These are phyloP conservation scores for Cataglyphis hispanica DNA, from an alignment of 1,140 invertebrate genomes.

Conservation along the genomic window DNA sequence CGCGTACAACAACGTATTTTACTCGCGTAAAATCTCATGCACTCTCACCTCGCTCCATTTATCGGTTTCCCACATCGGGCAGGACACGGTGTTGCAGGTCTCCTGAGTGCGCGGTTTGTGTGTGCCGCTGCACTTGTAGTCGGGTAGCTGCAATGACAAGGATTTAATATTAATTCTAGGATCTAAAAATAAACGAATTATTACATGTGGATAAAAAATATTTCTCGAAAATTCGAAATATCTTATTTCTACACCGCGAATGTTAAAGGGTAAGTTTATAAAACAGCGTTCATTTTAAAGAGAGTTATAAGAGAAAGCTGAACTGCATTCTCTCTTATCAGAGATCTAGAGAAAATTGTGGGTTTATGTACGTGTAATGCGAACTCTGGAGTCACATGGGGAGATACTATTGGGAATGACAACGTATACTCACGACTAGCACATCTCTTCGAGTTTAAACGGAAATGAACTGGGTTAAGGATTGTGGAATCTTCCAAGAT, in stretches of 20 bases:
- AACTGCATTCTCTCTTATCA: too few species aligned
- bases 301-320: too few species aligned
- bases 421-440: constrained; percentile 49
- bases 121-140: constrained; percentile 90
- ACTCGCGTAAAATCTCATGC: constrained; percentile 47
- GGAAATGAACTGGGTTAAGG: constrained; percentile 74
- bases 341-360: neutral
- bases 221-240: neutral
- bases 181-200: neutral
- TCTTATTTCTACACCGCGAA: neutral
- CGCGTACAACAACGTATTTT: constrained; percentile 2
- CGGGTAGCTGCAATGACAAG: constrained; percentile 88
- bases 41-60: constrained; percentile 93
- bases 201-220: neutral
- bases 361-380: neutral
- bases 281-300: neutral
- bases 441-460: constrained; percentile 71
- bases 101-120: constrained; percentile 92
- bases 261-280: neutral
- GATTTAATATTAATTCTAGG: constrained; percentile 11
- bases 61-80: constrained; percentile 94
- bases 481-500: constrained; percentile 59
- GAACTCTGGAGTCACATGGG: constrained; percentile 51
- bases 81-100: constrained; percentile 93
- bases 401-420: constrained; percentile 71